Conservation (phyloP, 1,140 invertebrate genomes). For the Microplitis demolitor region DNA sequence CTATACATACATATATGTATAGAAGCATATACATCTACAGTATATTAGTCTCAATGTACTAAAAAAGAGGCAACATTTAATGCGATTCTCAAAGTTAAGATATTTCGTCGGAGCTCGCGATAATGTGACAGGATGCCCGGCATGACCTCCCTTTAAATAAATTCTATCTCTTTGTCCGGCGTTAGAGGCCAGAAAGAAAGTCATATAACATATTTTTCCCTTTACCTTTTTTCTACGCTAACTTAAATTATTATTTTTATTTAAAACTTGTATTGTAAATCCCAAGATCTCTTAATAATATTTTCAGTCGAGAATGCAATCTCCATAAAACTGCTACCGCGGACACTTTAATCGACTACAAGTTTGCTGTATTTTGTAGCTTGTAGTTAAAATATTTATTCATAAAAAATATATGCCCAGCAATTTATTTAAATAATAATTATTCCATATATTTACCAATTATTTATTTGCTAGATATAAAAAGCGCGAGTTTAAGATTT, state of each 20-base stretch:
- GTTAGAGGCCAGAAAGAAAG: constrained; percentile 37
- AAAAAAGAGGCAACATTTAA: not conserved
- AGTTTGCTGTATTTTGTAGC: constrained; percentile 43
- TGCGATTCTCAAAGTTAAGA: constrained; percentile 36
- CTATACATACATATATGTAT: not conserved
- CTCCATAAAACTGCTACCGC: constrained; percentile 57
- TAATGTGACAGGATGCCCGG: constrained; percentile 19
- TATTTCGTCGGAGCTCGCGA: constrained; percentile 30
- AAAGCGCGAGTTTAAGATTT: too few relatives aligned
- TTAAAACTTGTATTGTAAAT: too few relatives aligned
- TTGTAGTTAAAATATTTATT: too few relatives aligned
- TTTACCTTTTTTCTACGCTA: not conserved
- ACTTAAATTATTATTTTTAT: too few relatives aligned
- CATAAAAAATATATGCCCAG: too few relatives aligned
- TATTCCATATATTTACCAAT: too few relatives aligned
- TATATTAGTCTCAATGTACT: not conserved
- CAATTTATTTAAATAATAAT: too few relatives aligned
- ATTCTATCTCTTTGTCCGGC: not conserved
- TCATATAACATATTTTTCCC: constrained; percentile 5
- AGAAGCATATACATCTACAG: not conserved
- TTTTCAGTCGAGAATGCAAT: constrained; percentile 46
- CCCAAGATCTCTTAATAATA: too few relatives aligned
- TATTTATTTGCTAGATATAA: too few relatives aligned
- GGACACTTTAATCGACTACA: constrained; percentile 41
- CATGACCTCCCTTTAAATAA: constrained; percentile 32